Evolutionary conservation across 2,888 invertebrate species (phyloP).

Genomic region (Hoplodrina ambigua): DNA sequence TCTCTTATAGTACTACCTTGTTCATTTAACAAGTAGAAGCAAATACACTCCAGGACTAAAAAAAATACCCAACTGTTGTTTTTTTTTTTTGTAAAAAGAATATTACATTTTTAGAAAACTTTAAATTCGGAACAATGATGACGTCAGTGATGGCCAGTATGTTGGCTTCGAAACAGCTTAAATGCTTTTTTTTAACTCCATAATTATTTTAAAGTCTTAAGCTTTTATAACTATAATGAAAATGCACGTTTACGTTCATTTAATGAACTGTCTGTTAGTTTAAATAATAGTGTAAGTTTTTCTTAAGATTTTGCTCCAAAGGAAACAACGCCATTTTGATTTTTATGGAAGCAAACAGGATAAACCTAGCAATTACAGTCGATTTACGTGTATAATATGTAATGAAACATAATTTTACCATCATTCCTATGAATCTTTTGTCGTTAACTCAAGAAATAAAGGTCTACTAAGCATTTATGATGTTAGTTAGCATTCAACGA

Average conservation of each 20-base stretch:
- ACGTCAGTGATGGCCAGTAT: neutral
- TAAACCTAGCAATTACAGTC: neutral
- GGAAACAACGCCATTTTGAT: neutral
- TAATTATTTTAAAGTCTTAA: no score
- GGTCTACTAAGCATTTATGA: slow-evolving; percentile 9
- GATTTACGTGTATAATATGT: slow-evolving; percentile 20
- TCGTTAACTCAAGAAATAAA: slow-evolving; percentile 11
- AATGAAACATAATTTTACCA: slow-evolving; percentile 14
- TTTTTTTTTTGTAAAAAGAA: no score
- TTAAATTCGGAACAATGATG: neutral
- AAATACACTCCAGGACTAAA: neutral
- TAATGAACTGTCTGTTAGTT: neutral
- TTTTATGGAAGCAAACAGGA: slow-evolving; percentile 18
- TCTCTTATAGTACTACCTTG: neutral
- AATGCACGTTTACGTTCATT: neutral
- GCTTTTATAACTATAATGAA: no score
- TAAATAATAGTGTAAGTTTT: neutral
- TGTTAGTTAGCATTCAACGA: slow-evolving; percentile 33
- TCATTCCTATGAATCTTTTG: neutral
- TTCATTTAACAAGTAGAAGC: neutral
- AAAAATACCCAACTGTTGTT: no score
- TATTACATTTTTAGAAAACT: no score
- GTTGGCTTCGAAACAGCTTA: neutral
- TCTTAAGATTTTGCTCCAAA: neutral
- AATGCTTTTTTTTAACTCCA: no score